These are phyloP conservation scores for Myoxocephalus aenaeus DNA, from an alignment of 2,797 vertebrate species.

Conservation along the genomic window DNA sequence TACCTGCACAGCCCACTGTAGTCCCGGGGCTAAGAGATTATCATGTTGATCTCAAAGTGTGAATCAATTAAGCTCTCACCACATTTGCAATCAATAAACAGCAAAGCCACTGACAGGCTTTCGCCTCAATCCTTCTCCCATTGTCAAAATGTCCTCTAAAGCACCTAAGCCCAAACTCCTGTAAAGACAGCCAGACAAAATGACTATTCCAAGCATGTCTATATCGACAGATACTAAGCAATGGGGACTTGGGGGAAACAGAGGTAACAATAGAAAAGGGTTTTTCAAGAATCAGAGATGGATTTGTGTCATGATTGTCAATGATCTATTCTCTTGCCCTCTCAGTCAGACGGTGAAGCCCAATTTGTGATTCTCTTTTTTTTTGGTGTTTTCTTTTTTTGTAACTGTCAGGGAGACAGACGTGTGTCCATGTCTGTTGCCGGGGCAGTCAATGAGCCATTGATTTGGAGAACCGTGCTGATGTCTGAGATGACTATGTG, in stretches of 20 bases:
- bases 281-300: conserved; percentile 75
- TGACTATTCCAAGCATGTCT: conserved; percentile 68
- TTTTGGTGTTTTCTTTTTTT: conserved; percentile 71
- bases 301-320: conserved; percentile 80
- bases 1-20: conserved; percentile 55
- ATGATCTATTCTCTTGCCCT: conserved; percentile 77
- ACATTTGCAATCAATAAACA: conserved; percentile 83
- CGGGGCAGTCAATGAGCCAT: conserved; percentile 81
- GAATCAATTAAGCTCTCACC: conserved; percentile 85
- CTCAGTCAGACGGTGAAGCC: conserved; percentile 71
- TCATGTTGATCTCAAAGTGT: conserved; percentile 81
- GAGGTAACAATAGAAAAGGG: conserved; percentile 61
- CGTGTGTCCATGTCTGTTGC: conserved; percentile 77
- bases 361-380: conserved; percentile 73
- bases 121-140: conserved; percentile 58
- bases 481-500: conserved; percentile 73
- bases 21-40: conserved; percentile 79
- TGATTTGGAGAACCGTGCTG: conserved; percentile 73
- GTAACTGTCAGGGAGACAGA: conserved; percentile 79
- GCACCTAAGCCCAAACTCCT: conserved; percentile 60
- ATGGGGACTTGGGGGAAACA: conserved; percentile 46
- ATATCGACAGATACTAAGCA: conserved; percentile 62
- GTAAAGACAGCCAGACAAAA: conserved; percentile 58
- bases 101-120: conserved; percentile 74
- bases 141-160: conserved; percentile 77